phyloP scores from a whole-genome alignment of 1,140 invertebrate species.

The Megathymus violae region DNA sequence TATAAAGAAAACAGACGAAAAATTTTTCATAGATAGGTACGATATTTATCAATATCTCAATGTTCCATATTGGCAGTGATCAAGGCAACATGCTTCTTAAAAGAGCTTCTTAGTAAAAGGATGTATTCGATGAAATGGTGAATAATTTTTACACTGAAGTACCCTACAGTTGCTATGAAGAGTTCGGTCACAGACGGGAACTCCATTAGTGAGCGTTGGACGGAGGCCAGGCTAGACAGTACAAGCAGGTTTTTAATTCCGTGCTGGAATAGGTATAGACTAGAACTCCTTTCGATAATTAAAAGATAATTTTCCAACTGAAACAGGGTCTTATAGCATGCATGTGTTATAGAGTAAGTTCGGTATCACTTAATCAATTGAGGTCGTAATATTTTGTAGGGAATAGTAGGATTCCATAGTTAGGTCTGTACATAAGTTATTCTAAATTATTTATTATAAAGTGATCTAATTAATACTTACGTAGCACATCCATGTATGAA shows the following conservation, averaged over 20 bases:
- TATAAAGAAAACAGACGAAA: too few species aligned
- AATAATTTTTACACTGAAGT: slow-evolving; percentile 71
- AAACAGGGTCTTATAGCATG: too few species aligned
- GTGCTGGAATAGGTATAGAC: slow-evolving; percentile 7
- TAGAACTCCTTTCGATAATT: slow-evolving; percentile 11
- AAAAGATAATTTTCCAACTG: background rate
- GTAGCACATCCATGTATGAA: too few species aligned
- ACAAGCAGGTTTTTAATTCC: slow-evolving; percentile 44
- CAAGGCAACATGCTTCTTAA: slow-evolving; percentile 41
- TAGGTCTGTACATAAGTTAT: too few species aligned
- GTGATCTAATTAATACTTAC: too few species aligned
- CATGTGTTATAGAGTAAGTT: too few species aligned
- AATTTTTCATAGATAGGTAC: too few species aligned
- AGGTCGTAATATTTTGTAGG: too few species aligned
- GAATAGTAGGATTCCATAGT: too few species aligned
- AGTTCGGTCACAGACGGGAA: slow-evolving; percentile 68
- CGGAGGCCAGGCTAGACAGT: slow-evolving; percentile 51
- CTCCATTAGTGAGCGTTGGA: slow-evolving; percentile 77
- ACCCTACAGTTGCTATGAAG: slow-evolving; percentile 58
- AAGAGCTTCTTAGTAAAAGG: slow-evolving; percentile 62
- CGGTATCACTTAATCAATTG: too few species aligned
- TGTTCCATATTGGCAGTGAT: slow-evolving; percentile 26
- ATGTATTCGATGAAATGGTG: slow-evolving; percentile 56
- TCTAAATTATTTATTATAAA: too few species aligned
- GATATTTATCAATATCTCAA: too few species aligned